A percentile compares a stretch with the other conserved stretches of the same genome.
Conservation (phyloP, 2,113 vertebrate genomes). For the Progne subis region DNA sequence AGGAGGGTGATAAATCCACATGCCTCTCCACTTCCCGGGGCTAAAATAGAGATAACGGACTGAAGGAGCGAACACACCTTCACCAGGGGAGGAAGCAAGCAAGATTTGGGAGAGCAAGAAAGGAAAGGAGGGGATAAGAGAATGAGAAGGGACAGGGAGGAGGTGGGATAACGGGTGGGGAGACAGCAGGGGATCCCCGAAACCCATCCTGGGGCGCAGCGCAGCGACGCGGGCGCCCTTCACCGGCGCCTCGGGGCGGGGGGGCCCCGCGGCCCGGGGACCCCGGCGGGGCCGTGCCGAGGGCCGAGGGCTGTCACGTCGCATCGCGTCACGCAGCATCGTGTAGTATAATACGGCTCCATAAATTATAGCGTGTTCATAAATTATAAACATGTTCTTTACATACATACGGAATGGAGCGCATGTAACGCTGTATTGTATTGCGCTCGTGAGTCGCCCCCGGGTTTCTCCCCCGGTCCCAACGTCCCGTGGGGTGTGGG, state of each 20-base stretch:
- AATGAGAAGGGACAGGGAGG: neutral
- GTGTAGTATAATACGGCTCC: neutral
- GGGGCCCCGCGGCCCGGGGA: neutral
- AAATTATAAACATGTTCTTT: neutral
- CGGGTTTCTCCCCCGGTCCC: neutral
- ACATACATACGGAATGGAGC: accelerated
- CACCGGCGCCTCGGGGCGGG: neutral
- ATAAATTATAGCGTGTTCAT: neutral
- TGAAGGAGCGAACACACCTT: neutral
- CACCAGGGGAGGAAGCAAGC: neutral
- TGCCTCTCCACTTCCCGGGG: neutral
- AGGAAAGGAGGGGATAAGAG: neutral
- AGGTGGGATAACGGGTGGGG: neutral
- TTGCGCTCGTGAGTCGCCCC: accelerated
- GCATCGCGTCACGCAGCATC: neutral
- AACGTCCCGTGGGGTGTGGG: neutral
- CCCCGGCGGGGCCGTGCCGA: neutral
- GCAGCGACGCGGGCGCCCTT: neutral
- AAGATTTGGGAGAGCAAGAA: neutral
- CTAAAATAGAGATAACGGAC: neutral
- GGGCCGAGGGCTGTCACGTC: neutral
- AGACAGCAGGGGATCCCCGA: neutral
- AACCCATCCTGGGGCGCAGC: neutral
- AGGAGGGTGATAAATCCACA: neutral
- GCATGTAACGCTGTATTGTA: accelerated